A percentile compares a stretch with the other conserved stretches of the same genome.
Conservation (phyloP, 53 echinoderm and acorn worm species). For the Temnopleurus reevesii region DNA sequence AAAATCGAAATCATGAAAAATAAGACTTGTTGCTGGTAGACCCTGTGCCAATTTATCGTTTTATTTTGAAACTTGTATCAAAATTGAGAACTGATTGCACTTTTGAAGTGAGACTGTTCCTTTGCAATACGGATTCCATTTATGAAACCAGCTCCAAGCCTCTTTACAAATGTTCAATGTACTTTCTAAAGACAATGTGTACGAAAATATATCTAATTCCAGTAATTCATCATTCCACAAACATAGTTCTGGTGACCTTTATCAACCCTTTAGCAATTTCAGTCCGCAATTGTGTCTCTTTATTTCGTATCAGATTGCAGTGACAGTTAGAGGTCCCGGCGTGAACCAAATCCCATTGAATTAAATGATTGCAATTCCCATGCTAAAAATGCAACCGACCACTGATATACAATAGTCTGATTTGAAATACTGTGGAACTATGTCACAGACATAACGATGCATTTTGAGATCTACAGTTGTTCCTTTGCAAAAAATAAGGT, state of each 20-base stretch:
- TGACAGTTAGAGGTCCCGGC: slow-evolving; percentile 26
- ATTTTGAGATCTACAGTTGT: neutral
- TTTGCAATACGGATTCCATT: neutral
- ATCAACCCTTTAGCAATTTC: slow-evolving; percentile 31
- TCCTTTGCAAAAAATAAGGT: too few relatives aligned
- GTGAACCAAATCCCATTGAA: slow-evolving; percentile 11
- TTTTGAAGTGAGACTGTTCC: too few relatives aligned
- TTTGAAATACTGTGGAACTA: neutral
- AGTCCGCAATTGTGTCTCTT: slow-evolving; percentile 37
- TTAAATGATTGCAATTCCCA: slow-evolving; percentile 20
- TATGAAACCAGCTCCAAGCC: neutral
- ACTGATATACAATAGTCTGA: neutral
- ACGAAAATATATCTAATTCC: slow-evolving; percentile 48
- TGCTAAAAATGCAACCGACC: neutral
- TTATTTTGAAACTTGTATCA: too few relatives aligned
- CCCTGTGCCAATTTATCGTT: too few relatives aligned
- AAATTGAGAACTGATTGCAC: too few relatives aligned
- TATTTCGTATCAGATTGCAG: slow-evolving; percentile 23
- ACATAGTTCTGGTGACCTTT: slow-evolving; percentile 44
- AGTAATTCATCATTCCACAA: slow-evolving; percentile 37
- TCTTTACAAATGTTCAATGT: slow-evolving; percentile 27
- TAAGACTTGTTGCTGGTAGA: too few relatives aligned
- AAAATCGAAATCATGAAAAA: too few relatives aligned
- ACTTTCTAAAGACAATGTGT: slow-evolving; percentile 56
- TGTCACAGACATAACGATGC: neutral